Conservation (phyloP, 2,113 vertebrate species). For the Cervus canadensis region DNA sequence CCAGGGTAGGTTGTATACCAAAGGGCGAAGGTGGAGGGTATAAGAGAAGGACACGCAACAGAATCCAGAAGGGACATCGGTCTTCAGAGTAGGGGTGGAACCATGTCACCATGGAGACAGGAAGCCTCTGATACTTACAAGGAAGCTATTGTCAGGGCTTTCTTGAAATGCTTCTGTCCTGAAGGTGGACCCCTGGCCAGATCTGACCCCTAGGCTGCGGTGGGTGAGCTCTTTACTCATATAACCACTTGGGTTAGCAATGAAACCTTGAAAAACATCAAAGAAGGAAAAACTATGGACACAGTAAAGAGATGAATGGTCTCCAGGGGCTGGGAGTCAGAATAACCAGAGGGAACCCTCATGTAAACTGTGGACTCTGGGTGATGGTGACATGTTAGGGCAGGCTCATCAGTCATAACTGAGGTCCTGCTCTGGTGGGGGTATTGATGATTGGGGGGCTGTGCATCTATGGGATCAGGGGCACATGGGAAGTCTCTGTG, state of each 20-base stretch:
- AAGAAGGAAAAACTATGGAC: too few relatives aligned
- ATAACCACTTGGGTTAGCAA: background rate
- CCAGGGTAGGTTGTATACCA: accelerated
- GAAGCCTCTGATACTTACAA: background rate
- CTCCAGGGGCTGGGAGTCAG: accelerated
- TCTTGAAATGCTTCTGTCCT: background rate
- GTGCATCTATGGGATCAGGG: accelerated
- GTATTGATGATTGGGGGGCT: too few relatives aligned
- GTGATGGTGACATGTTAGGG: accelerated
- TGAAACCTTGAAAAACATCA: background rate
- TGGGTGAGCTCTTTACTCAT: background rate
- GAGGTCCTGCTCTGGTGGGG: accelerated
- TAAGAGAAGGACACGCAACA: background rate
- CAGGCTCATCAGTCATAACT: accelerated
- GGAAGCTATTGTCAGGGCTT: background rate
- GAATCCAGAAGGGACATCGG: background rate
- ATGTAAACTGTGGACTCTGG: background rate
- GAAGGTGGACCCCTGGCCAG: background rate
- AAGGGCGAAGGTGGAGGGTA: too few relatives aligned
- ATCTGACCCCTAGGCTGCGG: too few relatives aligned
- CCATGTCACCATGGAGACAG: background rate
- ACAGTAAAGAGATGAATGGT: too few relatives aligned
- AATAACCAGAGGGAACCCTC: too few relatives aligned
- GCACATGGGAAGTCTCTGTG: background rate
- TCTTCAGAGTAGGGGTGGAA: background rate